Base-by-base conservation (phyloP, 1,140 invertebrate genomes). In the Aporrectodea caliginosa region DNA sequence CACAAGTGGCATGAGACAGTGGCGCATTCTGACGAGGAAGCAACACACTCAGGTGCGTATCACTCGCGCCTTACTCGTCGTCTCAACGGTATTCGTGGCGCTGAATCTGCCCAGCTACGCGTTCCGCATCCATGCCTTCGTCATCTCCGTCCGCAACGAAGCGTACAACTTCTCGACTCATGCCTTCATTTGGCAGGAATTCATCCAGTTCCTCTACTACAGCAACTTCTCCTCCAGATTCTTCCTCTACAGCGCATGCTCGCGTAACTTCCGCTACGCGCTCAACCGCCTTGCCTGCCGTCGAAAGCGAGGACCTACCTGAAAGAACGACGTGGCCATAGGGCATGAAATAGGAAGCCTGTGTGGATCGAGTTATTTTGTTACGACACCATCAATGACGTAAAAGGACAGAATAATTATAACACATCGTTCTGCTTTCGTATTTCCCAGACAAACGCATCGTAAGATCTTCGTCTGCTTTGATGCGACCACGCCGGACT, bases 171-270 rank as follows among this genome's bases (percentile, higher is more conserved):
- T 81, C 16, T 76, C 79, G 35, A 30, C 69, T 0, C 71, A 33
- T 16, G 34, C 69, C 22, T 77, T 80, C 70, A 85, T 90, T 0
- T 84, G 91, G 32, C 92, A 92, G 81, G 90, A 91, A 70, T 87
- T 89, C 80, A 85, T 84, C 79, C 91, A 87, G 80, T 85, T 88
- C 30, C 88, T 93, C n/a, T 94, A 93, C 86, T 90, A 93, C 82
- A 93, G 92, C 22, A 94, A 94, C 86, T 94, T 93, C 83, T 93
- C 92, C 75, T 93, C 94, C 71, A 94, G 94, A 89, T 94, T 95
- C 85, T 89, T 93, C n/a, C 89, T 95, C 27, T 94, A 94, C 87
- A 93, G 93, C 84, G 90, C 93, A 79, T 92, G 91, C 82, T 93
- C 93, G 1, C 92, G 93, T 85, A 94, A 94, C 88, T 95, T 94